phyloP scores from a whole-genome alignment of 2,888 invertebrate genomes.

The Amphipyra berbera region DNA sequence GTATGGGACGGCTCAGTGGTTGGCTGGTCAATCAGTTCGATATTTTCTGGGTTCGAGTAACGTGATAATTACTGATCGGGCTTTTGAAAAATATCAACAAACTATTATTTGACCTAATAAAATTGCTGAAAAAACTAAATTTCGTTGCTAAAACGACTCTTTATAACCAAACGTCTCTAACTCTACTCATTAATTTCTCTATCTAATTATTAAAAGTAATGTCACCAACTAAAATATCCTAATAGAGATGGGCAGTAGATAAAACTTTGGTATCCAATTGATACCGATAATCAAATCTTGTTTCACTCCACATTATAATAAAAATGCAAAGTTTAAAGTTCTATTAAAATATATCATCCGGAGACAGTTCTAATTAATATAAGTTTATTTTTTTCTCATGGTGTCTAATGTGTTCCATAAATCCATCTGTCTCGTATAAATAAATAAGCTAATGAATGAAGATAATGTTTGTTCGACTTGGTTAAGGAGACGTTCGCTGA shows the following conservation, averaged over 20 bases:
- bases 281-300: slow-evolving; percentile 41
- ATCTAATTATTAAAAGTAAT: too few relatives aligned
- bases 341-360: slow-evolving; percentile 43
- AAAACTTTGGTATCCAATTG: slow-evolving; percentile 27
- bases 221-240: neutral
- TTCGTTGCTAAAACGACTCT: too few relatives aligned
- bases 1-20: slow-evolving; percentile 31
- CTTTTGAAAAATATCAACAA: neutral
- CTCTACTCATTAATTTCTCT: too few relatives aligned
- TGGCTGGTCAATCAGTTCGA: slow-evolving; percentile 7
- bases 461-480: slow-evolving; percentile 34
- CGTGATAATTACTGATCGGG: neutral
- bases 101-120: too few relatives aligned
- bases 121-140: neutral
- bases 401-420: slow-evolving; percentile 53
- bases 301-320: slow-evolving; percentile 28
- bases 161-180: too few relatives aligned
- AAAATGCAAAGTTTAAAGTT: slow-evolving; percentile 30
- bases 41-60: slow-evolving; percentile 3
- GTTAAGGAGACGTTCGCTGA: slow-evolving; percentile 35
- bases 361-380: slow-evolving; percentile 53
- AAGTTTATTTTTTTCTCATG: slow-evolving; percentile 46
- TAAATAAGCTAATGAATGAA: slow-evolving; percentile 55
- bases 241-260: slow-evolving; percentile 11
- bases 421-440: slow-evolving; percentile 48